phyloP scores from a whole-genome alignment of 2,797 vertebrate species.

The Tinamus major region DNA sequence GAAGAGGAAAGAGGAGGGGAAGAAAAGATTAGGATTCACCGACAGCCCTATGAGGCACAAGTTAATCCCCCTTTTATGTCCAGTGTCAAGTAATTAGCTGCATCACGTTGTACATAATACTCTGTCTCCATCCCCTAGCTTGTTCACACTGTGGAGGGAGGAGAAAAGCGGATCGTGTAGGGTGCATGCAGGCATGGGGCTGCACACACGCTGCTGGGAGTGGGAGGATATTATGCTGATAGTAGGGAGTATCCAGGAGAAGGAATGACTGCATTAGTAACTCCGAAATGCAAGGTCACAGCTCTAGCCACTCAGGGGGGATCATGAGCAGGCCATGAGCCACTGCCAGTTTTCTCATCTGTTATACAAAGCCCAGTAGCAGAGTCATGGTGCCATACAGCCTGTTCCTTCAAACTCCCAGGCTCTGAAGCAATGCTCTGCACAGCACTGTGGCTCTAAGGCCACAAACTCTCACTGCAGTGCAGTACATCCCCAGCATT shows the following conservation, averaged over 20 bases:
- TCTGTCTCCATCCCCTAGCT: not conserved
- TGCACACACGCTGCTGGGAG: not conserved
- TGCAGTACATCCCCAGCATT: not conserved
- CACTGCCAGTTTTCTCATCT: not conserved
- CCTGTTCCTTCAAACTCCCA: not conserved
- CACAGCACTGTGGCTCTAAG: not conserved
- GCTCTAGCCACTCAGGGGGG: not conserved
- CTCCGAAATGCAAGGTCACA: not conserved
- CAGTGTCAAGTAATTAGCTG: conserved; percentile 55
- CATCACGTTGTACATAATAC: not conserved
- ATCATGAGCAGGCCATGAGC: fast-evolving
- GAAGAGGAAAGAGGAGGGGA: conserved; percentile 19
- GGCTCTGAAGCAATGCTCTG: not conserved
- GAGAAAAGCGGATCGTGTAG: not conserved
- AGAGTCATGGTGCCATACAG: not conserved
- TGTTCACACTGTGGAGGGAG: not conserved
- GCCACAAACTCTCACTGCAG: not conserved
- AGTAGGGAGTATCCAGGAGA: not conserved
- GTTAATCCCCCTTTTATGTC: conserved; percentile 68
- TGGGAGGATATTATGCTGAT: not conserved
- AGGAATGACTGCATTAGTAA: not conserved
- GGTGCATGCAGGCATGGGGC: fast-evolving
- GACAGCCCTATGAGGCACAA: conserved; percentile 40
- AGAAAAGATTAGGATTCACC: conserved; percentile 60
- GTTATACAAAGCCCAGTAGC: not conserved